Base-by-base conservation (phyloP, 2,113 vertebrate genomes). In the Aldabrachelys gigantea region DNA sequence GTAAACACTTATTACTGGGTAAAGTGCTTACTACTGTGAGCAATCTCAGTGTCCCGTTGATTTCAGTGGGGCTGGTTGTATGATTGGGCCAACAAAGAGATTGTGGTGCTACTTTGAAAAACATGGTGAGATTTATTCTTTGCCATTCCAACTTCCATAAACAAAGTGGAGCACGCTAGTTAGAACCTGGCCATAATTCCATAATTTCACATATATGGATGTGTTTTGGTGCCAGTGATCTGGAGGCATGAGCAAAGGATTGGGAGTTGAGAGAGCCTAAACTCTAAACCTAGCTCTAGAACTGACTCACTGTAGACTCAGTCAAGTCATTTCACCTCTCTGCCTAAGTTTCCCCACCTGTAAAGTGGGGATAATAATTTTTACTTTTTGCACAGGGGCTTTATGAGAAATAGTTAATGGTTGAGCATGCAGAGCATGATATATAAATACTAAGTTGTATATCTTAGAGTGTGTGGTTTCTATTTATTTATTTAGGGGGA, bases 371-470 rank as follows among this genome's bases (percentile, higher is more conserved):
- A 44, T 76, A 25, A 25, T 41, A 76, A 76, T 25, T 22, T 24
- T 44, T 75, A 75, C 22, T 12, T 24, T 44, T 44, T 76, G n/a
- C 38, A 76, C 10, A 13, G 38, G 22, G 11, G 10, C 6, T 41
- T 76, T 6, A 9, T 41, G 47, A 84, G 83, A 50, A 78, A 1
- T 10, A 56, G 65, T 21, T 75, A 16, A 49, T 89, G 50, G 41
- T 1, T 59, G 79, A 80, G 49, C 29, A 79, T 86, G 54, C 16
- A 11, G 1, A 0, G 0, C 59, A 21, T 5, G 59, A 24, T 9
- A 0, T 6, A 0, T 38, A 16, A 44, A 76, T 44, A 6, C 21
- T 2, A 17, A 0, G 1, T 65, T 14, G 41, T 86, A 83, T 88
- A 10, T 19, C 35, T n/a, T 69, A 21, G 17, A 69, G 35, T n/a